phyloP scores from a whole-genome alignment of 2,797 vertebrate genomes.

The Mycteria americana region DNA sequence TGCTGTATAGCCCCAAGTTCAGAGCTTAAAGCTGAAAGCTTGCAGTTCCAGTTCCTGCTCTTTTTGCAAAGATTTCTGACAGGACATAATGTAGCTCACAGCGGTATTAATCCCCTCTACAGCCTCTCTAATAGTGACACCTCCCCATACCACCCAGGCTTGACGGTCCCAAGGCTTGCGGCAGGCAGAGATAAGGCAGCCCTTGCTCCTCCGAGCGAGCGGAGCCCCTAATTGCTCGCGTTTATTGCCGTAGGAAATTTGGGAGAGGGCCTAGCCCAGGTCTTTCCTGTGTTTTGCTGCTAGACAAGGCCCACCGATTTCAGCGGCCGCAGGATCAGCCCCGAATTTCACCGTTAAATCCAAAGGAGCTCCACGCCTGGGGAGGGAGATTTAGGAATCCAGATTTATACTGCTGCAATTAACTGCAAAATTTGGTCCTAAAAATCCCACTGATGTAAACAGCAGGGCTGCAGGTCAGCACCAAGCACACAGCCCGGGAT shows the following conservation, averaged over 20 bases:
- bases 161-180: background rate
- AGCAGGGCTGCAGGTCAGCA: constrained; percentile 48
- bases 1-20: background rate
- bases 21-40: constrained; percentile 42
- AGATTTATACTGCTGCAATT: constrained; percentile 1
- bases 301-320: background rate
- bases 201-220: background rate
- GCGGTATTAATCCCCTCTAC: constrained; percentile 31
- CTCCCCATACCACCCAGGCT: constrained; percentile 50
- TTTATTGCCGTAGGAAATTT: constrained; percentile 24
- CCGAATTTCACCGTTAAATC: background rate
- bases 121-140: constrained; percentile 2
- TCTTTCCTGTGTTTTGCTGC: background rate
- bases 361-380: background rate
- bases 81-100: background rate
- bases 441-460: constrained; percentile 52
- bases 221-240: constrained; percentile 11
- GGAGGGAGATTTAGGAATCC: background rate
- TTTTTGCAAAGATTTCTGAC: constrained; percentile 25
- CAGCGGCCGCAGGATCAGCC: background rate
- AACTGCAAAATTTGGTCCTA: constrained; percentile 46
- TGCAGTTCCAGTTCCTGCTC: constrained; percentile 16
- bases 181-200: constrained; percentile 1
- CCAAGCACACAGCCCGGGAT: constrained; percentile 30
- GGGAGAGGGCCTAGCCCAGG: background rate